Conservation (phyloP, 2,797 vertebrate genomes). For the Silurus lanzhouensis region DNA sequence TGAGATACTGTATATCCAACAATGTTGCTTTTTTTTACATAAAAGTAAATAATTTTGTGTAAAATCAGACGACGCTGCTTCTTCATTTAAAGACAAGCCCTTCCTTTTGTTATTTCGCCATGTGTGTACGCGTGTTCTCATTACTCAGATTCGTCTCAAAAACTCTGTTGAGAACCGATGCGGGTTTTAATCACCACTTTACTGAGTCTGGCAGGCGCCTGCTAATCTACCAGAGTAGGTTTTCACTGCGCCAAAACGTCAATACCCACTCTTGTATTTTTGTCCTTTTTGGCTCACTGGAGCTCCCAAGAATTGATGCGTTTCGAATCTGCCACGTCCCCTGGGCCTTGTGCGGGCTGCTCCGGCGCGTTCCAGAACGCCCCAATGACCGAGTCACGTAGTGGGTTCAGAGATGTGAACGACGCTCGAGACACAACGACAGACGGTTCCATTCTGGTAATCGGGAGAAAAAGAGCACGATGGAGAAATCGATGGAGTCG, state of each 20-base stretch:
- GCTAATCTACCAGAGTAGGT: slow-evolving; percentile 73
- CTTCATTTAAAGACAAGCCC: slow-evolving; percentile 1
- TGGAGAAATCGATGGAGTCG: neutral
- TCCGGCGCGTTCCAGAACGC: neutral
- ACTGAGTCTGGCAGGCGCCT: slow-evolving; percentile 65
- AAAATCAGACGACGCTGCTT: neutral
- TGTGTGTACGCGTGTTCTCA: slow-evolving; percentile 26
- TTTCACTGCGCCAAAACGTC: slow-evolving; percentile 64
- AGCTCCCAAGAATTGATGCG: slow-evolving; percentile 37
- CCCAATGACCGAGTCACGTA: neutral
- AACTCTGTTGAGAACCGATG: slow-evolving; percentile 47
- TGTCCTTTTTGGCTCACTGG: neutral
- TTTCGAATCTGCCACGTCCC: slow-evolving; percentile 41
- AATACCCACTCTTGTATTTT: slow-evolving; percentile 55
- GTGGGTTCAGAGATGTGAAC: neutral
- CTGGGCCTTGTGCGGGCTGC: slow-evolving; percentile 26
- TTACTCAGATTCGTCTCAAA: slow-evolving; percentile 48
- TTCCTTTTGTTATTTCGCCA: neutral
- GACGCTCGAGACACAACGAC: neutral
- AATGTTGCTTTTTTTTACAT: neutral
- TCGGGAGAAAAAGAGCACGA: neutral
- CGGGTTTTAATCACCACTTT: slow-evolving; percentile 66
- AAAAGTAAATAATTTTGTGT: neutral
- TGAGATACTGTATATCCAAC: neutral
- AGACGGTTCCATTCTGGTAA: neutral